phyloP scores from a whole-genome alignment of 2,113 vertebrate species.

The Ginglymostoma cirratum region DNA sequence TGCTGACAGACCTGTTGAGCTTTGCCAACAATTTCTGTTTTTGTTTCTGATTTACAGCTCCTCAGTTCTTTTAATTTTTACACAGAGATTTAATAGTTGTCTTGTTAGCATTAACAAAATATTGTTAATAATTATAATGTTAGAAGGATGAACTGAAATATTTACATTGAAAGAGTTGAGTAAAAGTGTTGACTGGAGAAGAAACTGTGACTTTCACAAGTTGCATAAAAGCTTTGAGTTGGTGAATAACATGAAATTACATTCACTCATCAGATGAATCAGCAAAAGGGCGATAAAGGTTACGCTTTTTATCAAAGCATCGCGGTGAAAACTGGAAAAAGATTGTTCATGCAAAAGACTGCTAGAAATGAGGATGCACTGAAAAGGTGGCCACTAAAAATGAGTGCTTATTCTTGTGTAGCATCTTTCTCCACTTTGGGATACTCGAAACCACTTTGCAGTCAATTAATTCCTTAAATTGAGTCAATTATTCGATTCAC shows the following conservation, averaged over 20 bases:
- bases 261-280: background rate
- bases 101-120: background rate
- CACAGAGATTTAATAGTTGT: background rate
- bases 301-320: background rate
- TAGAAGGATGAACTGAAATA: background rate
- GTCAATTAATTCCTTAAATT: background rate
- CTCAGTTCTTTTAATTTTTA: background rate
- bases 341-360: background rate
- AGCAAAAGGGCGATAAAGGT: background rate
- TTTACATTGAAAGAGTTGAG: background rate
- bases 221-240: background rate
- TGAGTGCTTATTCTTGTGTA: background rate
- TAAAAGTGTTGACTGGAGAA: background rate
- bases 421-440: background rate
- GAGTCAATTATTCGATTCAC: background rate
- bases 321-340: background rate
- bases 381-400: background rate
- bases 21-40: no score
- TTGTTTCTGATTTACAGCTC: no score
- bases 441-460: background rate
- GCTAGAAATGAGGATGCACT: background rate
- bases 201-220: background rate
- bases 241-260: background rate
- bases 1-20: no score
- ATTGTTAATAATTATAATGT: no score